Percentiles rank a stretch among this genome's conserved stretches.
These are phyloP conservation scores for Lacerta viridis DNA, from an alignment of 2,797 vertebrate genomes.

Conservation along the genomic window DNA sequence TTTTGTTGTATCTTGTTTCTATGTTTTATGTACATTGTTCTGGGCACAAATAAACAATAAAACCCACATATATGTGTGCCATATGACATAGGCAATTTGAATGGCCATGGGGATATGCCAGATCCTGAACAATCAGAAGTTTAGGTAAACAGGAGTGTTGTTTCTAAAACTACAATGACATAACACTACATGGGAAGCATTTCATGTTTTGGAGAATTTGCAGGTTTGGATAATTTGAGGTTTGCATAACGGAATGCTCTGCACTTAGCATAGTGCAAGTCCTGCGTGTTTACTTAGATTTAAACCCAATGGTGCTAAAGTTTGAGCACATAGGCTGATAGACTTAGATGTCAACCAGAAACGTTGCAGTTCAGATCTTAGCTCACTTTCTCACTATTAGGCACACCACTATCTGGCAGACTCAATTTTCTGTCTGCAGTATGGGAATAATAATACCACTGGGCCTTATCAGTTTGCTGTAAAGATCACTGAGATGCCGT, in stretches of 20 bases:
- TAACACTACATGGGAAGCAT: background rate
- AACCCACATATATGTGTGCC: background rate
- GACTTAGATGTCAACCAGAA: background rate
- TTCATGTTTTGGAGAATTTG: background rate
- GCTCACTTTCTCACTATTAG: background rate
- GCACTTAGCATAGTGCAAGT: background rate
- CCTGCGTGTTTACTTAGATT: slow-evolving; percentile 3
- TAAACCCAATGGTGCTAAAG: background rate
- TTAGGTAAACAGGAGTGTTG: background rate
- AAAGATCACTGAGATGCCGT: background rate
- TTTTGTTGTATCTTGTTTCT: too few relatives aligned
- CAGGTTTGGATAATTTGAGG: slow-evolving; percentile 15
- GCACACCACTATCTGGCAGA: too few relatives aligned
- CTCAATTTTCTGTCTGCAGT: background rate
- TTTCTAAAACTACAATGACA: background rate
- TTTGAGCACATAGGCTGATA: background rate
- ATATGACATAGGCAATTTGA: background rate
- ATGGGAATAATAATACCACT: background rate
- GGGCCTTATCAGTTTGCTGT: background rate
- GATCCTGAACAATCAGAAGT: slow-evolving; percentile 4
- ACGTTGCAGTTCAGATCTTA: background rate
- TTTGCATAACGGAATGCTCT: background rate
- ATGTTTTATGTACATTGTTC: too few relatives aligned
- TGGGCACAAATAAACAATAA: background rate
- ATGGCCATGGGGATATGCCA: slow-evolving; percentile 6